Base-by-base conservation (phyloP, 2,888 invertebrate genomes). In the Anorthoa munda region DNA sequence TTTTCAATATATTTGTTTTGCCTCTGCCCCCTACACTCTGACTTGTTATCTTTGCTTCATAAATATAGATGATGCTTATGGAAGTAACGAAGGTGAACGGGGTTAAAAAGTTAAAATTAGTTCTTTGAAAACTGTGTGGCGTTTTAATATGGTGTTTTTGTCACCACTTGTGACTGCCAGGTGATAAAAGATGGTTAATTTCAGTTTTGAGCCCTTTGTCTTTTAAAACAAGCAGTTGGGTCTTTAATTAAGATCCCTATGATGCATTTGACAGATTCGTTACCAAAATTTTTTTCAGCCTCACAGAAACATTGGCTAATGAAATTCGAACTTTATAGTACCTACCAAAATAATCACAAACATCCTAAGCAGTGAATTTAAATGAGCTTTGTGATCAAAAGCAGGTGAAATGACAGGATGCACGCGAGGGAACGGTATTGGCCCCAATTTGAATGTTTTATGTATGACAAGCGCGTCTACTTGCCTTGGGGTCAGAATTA, bases 1-100 rank as follows among this genome's bases (percentile, higher is more conserved):
- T 85, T 81, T 81, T 85, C 86, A 81, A 86, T 88, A 72, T 84
- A 86, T 89, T 89, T 85, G 86, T 86, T 82, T 85, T 78, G 81
- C 78, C 74, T 74, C 53, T 58, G 72, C 78, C 75, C 83, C 77
- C 82, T 72, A 61, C 71, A 51, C 68, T 78, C 79, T 79, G 72
- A 70, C 64, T 72, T 73, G 66, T 86, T 82, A 82, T 86, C 84
- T 68, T 75, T 68, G 73, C 72, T 79, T 69, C 66, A 83, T 79
- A 75, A 79, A 83, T 86, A 85, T 75, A 83, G 80, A 65, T 75
- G 58, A 65, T 58, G 75, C 66, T 67, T 55, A 51, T 53, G 51
- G 17, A 46, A 55, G 46, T 75, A 26, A 77, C 51, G 64, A 64
- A 64, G 70, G 79, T 75, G 65, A 82, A 64, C 31, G 50, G 67